Conservation (phyloP, 2,797 vertebrate species). For the Coranthus polyacanthus region DNA sequence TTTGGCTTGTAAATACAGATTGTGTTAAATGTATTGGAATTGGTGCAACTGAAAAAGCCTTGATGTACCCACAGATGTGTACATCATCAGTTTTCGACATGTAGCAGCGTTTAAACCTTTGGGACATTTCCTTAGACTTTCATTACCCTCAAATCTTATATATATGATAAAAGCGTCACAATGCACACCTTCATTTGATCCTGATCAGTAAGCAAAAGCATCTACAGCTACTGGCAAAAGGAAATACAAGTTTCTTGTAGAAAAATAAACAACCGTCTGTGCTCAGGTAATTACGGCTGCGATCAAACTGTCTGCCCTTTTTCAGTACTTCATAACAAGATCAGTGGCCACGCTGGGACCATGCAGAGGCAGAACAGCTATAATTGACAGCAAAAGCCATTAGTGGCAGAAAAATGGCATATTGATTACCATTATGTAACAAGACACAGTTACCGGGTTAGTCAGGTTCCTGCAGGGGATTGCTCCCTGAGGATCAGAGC, state of each 20-base stretch:
- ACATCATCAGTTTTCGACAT: no score
- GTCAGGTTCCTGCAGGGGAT: not conserved
- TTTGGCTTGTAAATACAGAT: no score
- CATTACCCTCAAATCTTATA: no score
- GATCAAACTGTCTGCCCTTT: conserved; percentile 6
- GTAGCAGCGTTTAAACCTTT: no score
- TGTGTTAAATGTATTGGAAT: no score
- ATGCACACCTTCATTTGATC: not conserved
- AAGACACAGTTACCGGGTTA: conserved; percentile 6
- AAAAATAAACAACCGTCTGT: conserved; percentile 2
- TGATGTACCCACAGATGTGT: no score
- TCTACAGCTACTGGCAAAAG: not conserved
- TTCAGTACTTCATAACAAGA: conserved; percentile 7
- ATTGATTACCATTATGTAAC: conserved; percentile 49
- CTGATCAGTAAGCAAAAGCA: not conserved
- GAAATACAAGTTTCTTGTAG: not conserved
- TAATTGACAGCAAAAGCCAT: conserved; percentile 41
- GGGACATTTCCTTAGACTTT: no score
- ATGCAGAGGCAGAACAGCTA: conserved; percentile 2
- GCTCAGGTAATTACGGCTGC: not conserved
- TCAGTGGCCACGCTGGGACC: conserved; percentile 12
- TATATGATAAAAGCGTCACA: not conserved
- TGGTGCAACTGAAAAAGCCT: no score
- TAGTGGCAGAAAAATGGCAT: conserved; percentile 29
- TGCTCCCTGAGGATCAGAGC: not conserved